Evolutionary conservation across 2,797 vertebrate genomes (phyloP), one percentile per base, ranked within the genome.

Genomic region (Sparus aurata): DNA sequence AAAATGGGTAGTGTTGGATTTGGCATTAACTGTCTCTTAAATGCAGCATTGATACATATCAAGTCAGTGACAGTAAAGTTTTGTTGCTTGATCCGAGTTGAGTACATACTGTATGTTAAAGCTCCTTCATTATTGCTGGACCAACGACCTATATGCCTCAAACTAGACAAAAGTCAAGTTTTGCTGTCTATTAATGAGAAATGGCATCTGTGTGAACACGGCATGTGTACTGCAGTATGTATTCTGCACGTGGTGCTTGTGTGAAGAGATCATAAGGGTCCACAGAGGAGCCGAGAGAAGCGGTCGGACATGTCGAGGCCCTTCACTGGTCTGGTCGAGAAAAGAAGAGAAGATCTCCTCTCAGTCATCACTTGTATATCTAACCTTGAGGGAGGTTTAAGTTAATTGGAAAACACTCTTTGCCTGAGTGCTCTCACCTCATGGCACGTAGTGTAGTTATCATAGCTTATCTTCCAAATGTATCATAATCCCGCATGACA

Each of bases 401-500:
- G 84, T 87, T 91, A 90, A 92, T 91, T 92, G 85, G 90, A 91
- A 94, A 93, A 86, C 90, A 86, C 87, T 88, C 69, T 86, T 86
- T 92, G 85, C 88, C 91, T 89, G 91, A 89, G 91, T 69, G 89
- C 89, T 79, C 86, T 89, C 85, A 91, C 88, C 87, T 93, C 80
- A 72, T 76, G 84, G 85, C 80, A 57, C 69, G 71, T 76, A 74
- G 84, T 69, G 80, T 52, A 82, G 90, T 94, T 92, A 92, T 94
- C 89, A 86, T 89, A 82, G 84, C 82, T 93, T 90, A 92, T 94
- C 92, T 92, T 85, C 86, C 82, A 80, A 92, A 89, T 85, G 82
- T 89, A 90, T 93, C 91, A 79, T 93, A 93, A 94, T 94, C 91
- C 87, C 85, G 53, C 80, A 65, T 75, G 93, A 93, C 94, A 93